Base-by-base conservation (phyloP, 2,797 vertebrate genomes). In the Tragopan temminckii region DNA sequence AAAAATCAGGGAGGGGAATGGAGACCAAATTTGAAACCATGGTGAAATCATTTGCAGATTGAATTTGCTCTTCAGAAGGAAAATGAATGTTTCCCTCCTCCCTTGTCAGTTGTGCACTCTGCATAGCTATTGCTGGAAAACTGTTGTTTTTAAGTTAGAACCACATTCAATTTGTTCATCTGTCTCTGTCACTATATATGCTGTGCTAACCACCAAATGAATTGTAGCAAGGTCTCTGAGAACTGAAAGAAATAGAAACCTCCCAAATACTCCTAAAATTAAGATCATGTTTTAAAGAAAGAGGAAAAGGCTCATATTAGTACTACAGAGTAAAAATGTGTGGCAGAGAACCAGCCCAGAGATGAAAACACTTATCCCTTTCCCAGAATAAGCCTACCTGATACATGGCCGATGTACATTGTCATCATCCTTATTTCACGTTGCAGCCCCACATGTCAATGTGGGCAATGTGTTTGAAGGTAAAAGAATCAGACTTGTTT, bases 311-410 rank as follows among this genome's bases (percentile, higher is more conserved):
- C 17, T 40, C 7, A 16, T 23, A 55, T 23, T 59, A 16, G 33
- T 68, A 27, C 61, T 59, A 24, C 43, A 42, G 17, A 0, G 0
- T 40, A 40, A 40, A 38, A 0, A 0, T 6, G 3, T 16, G 7
- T 1, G 0, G 5, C 45, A 66, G 40, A 35, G 21, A 31, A 1
- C 2, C 45, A 53, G 38, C 11, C 40, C 67, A 58, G 71, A 64
- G 57, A n/a, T 24, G 67, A 61, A 91, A 89, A 4, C 46, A 29
- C 35, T 57, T 58, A 33, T 23, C 80, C 7, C 16, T 62, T 13
- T 42, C 38, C 25, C 42, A 71, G 58, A 50, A 85, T 46, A n/a
- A 58, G 20, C 23, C 29, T 75, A 58, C 9, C 55, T 24, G 13
- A 23, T 36, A 12, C 40, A 15, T 2, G 33, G 53, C 21, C 69